These are phyloP conservation scores for Cantharis rustica DNA, from an alignment of 2,888 invertebrate species.

Conservation along the genomic window DNA sequence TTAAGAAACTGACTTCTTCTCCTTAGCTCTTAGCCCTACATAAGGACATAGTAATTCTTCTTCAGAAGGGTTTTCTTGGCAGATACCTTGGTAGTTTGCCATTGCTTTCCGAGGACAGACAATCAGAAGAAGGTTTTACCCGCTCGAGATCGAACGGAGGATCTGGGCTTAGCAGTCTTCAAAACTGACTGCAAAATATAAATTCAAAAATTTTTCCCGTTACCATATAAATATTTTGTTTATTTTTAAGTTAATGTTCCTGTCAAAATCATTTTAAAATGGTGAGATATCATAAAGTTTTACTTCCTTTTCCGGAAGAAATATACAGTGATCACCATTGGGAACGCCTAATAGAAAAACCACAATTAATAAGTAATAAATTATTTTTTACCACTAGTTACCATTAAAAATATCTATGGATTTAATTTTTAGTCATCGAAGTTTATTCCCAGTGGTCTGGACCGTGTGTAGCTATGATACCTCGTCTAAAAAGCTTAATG, in stretches of 20 bases:
- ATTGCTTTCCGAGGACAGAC: too few relatives aligned
- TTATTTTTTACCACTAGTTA: slow-evolving; percentile 11
- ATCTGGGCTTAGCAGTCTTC: too few relatives aligned
- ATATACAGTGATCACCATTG: slow-evolving; percentile 84
- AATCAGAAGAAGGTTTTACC: too few relatives aligned
- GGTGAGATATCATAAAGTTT: slow-evolving; percentile 59
- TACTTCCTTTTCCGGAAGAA: slow-evolving; percentile 78
- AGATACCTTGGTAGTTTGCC: too few relatives aligned
- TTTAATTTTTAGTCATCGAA: slow-evolving; percentile 70
- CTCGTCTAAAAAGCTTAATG: slow-evolving; percentile 83
- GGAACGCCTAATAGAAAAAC: slow-evolving; percentile 73
- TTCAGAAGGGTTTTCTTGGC: too few relatives aligned
- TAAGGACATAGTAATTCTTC: too few relatives aligned
- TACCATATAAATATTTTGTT: not conserved
- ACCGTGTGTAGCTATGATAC: slow-evolving; percentile 84
- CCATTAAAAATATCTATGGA: not conserved
- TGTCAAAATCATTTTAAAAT: slow-evolving; percentile 51
- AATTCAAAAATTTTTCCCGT: not conserved
- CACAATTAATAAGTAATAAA: slow-evolving; percentile 76
- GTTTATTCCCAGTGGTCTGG: slow-evolving; percentile 93
- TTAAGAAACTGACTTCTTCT: too few relatives aligned
- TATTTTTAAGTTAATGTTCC: not conserved
- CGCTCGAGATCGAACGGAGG: too few relatives aligned
- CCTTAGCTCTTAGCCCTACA: too few relatives aligned
- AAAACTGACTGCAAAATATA: too few relatives aligned